Conservation (phyloP, 2,113 vertebrate genomes). For the Semnopithecus entellus region DNA sequence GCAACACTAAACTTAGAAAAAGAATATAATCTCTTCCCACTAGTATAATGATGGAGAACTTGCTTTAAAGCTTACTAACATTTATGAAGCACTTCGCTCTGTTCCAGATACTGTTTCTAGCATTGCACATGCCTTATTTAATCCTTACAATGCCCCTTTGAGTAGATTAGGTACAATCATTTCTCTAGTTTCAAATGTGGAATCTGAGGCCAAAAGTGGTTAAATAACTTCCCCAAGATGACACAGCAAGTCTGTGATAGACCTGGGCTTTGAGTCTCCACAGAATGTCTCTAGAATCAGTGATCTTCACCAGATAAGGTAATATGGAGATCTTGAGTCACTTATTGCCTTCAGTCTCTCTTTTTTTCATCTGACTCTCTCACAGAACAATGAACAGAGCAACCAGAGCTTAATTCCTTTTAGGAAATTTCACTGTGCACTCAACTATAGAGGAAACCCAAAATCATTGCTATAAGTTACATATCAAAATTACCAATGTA, state of each 20-base stretch:
- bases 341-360: background rate
- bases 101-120: background rate
- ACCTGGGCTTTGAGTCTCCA: background rate
- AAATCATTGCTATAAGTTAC: background rate
- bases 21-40: background rate
- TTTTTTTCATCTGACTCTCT: background rate
- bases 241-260: background rate
- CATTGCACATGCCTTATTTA: background rate
- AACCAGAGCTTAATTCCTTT: background rate
- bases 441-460: background rate
- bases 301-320: background rate
- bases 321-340: background rate
- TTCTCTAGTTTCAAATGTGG: background rate
- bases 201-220: background rate
- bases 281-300: background rate
- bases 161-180: background rate
- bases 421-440: background rate
- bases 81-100: background rate
- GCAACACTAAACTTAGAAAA: background rate
- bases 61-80: background rate
- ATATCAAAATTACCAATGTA: background rate
- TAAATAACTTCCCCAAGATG: background rate
- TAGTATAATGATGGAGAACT: background rate
- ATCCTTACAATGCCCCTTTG: background rate
- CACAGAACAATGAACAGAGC: background rate